Evolutionary conservation across 1,140 invertebrate genomes (phyloP).

Genomic region (Plectus sambesii): DNA sequence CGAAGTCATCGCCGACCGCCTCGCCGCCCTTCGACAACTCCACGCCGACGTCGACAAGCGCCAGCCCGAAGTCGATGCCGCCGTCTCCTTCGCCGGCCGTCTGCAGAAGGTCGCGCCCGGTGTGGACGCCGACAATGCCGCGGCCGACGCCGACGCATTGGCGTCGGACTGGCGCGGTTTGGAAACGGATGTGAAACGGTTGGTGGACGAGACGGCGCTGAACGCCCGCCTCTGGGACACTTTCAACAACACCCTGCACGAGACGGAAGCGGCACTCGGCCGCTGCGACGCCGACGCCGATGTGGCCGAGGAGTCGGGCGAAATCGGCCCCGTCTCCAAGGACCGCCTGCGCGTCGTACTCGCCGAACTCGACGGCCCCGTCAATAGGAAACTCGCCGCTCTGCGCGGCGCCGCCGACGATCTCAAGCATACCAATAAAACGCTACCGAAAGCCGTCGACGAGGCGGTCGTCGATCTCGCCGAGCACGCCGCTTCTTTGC

Average conservation of each 20-base stretch:
- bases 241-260: constrained; percentile 64
- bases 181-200: constrained; percentile 65
- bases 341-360: constrained; percentile 18
- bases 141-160: too few species aligned
- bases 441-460: constrained; percentile 58
- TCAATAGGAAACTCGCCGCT: constrained; percentile 63
- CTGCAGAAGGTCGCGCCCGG: constrained; percentile 49
- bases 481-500: constrained; percentile 65
- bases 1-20: constrained; percentile 6
- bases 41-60: neutral
- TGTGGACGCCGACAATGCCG: constrained; percentile 22
- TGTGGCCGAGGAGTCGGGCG: too few species aligned
- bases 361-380: constrained; percentile 59
- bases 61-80: constrained; percentile 15
- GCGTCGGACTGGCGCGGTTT: too few species aligned
- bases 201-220: constrained; percentile 71
- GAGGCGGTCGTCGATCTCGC: constrained; percentile 65
- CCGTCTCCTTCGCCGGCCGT: constrained; percentile 17
- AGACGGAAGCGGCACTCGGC: constrained; percentile 63
- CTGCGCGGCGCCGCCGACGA: constrained; percentile 61
- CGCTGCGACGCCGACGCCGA: too few species aligned
- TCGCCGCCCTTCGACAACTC: neutral
- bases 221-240: constrained; percentile 67
- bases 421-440: constrained; percentile 60
- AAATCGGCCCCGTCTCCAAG: neutral